These are phyloP conservation scores for Xestoiulus laeticollis DNA, from an alignment of 2,888 invertebrate species.

Conservation along the genomic window DNA sequence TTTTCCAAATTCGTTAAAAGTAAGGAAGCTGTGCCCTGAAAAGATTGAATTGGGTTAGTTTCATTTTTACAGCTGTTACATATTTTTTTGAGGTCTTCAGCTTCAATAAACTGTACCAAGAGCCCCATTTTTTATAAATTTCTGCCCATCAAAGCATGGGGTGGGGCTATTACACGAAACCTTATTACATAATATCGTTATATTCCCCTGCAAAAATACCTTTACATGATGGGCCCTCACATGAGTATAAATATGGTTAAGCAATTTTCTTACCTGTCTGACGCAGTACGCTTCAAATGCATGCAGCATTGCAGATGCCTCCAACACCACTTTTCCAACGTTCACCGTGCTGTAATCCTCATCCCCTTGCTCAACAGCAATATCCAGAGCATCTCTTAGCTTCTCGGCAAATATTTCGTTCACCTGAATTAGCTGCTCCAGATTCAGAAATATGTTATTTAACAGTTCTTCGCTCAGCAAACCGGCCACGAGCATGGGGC, in stretches of 20 bases:
- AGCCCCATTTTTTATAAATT: too few species aligned
- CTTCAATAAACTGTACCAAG: too few species aligned
- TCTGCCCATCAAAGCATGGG: too few species aligned
- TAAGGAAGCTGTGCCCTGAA: conserved; percentile 83
- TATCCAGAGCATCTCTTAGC: conserved; percentile 85
- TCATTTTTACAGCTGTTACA: background rate
- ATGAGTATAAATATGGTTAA: background rate
- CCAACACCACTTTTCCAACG: conserved; percentile 88
- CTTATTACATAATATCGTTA: too few species aligned
- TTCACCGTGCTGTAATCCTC: conserved; percentile 86
- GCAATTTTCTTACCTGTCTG: conserved; percentile 70
- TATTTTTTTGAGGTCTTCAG: too few species aligned
- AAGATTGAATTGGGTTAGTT: conserved; percentile 47
- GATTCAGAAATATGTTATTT: conserved; percentile 90
- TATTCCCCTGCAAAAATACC: too few species aligned
- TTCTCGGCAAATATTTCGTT: conserved; percentile 82
- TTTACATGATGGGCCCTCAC: too few species aligned
- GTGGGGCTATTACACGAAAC: too few species aligned
- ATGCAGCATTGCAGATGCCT: conserved; percentile 87
- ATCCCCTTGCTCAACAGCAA: conserved; percentile 72
- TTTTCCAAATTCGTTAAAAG: conserved; percentile 89
- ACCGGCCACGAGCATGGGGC: conserved; percentile 90
- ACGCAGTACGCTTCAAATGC: conserved; percentile 96
- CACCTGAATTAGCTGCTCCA: conserved; percentile 84
- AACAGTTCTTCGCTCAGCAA: conserved; percentile 90